phyloP scores from a whole-genome alignment of 2,113 vertebrate species.

The Sebastes schlegelii region DNA sequence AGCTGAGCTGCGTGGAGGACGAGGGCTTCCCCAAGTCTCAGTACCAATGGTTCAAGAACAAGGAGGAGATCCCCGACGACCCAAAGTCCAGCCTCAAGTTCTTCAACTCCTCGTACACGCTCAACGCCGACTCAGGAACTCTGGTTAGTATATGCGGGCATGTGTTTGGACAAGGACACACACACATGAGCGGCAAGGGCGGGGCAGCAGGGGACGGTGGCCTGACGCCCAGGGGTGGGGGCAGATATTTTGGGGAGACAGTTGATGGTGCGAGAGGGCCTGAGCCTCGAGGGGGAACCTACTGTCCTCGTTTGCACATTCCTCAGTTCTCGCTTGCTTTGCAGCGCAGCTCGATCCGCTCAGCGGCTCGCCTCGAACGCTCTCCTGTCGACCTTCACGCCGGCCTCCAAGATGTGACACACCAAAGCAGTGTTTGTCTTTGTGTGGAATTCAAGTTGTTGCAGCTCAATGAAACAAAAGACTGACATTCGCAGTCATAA shows the following conservation, averaged over 20 bases:
- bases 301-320: conserved; percentile 84
- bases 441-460: conserved; percentile 4
- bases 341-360: conserved; percentile 48
- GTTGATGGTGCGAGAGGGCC: conserved; percentile 81
- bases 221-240: conserved; percentile 73
- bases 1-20: conserved; percentile 90
- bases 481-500: background rate
- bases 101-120: conserved; percentile 91
- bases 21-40: conserved; percentile 93
- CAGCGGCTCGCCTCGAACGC: conserved; percentile 23
- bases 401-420: conserved; percentile 50
- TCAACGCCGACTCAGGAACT: conserved; percentile 88
- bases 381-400: conserved; percentile 51
- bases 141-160: conserved; percentile 86
- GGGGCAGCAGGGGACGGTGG: conserved; percentile 67
- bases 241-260: conserved; percentile 85
- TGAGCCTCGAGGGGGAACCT: conserved; percentile 81
- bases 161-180: conserved; percentile 68
- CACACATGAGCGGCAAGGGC: conserved; percentile 44
- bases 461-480: background rate
- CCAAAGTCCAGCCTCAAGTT: conserved; percentile 86
- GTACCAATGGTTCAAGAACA: conserved; percentile 96
- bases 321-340: conserved; percentile 65
- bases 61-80: conserved; percentile 87
- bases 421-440: background rate